Conservation (phyloP, 2,113 vertebrate species). For the Alces alces region DNA sequence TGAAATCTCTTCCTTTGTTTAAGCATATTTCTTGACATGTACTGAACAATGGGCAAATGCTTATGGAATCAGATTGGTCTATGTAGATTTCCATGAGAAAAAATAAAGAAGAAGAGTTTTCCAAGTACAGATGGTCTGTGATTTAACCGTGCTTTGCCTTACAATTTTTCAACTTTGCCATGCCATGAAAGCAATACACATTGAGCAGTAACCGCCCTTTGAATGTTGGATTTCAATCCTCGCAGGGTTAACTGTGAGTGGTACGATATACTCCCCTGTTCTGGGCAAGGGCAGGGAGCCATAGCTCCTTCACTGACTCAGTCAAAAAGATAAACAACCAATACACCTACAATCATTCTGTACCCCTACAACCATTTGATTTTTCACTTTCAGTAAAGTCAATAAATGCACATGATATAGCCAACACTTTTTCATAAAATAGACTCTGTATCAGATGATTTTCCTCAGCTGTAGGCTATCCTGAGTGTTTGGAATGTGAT, state of each 20-base stretch:
- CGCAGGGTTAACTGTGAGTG: background rate
- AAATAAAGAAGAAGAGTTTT: background rate
- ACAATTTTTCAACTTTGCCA: background rate
- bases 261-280: background rate
- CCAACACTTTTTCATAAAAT: background rate
- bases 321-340: background rate
- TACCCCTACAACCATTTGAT: background rate
- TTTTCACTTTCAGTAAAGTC: background rate
- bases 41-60: background rate
- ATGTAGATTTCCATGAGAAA: background rate
- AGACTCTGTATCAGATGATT: background rate
- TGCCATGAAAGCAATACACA: background rate
- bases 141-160: background rate
- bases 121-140: background rate
- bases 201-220: background rate
- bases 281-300: background rate
- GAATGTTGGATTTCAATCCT: background rate
- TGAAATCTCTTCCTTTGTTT: background rate
- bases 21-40: background rate
- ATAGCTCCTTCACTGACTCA: background rate
- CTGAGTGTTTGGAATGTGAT: background rate
- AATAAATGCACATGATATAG: background rate
- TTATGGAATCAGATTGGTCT: background rate
- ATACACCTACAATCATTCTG: background rate
- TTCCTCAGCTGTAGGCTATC: background rate